Conservation (phyloP, 2,113 vertebrate genomes). For the Neoarius graeffei region DNA sequence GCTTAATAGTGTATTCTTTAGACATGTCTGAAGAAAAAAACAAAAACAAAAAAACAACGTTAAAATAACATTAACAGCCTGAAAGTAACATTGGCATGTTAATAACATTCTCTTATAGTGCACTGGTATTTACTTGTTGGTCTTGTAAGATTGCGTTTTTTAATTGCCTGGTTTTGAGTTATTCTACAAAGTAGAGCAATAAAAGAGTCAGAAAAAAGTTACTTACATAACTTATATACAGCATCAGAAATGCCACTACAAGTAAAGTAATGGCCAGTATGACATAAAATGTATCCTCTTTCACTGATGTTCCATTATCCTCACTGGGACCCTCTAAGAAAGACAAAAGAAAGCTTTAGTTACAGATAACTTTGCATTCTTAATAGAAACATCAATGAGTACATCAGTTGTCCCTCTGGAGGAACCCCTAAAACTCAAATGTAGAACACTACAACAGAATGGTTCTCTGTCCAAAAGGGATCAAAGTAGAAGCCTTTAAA, state of each 20-base stretch:
- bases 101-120: not conserved
- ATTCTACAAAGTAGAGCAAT: not conserved
- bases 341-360: not conserved
- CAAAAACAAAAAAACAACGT: not conserved
- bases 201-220: not conserved
- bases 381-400: not conserved
- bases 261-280: constrained; percentile 53
- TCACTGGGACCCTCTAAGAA: not conserved
- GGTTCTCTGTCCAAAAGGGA: not conserved
- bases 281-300: constrained; percentile 18
- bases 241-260: constrained; percentile 50
- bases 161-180: not conserved
- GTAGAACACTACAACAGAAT: not conserved
- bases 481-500: not conserved
- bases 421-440: not conserved
- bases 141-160: not conserved
- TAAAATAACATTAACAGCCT: not conserved
- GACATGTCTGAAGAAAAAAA: constrained; percentile 55
- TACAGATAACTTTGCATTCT: not conserved
- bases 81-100: not conserved
- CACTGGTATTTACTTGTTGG: not conserved
- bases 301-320: constrained; percentile 40
- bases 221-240: constrained; percentile 70
- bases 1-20: constrained; percentile 53
- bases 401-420: not conserved